Evolutionary conservation across 64 coral and sea anemone species (phyloP).

Genomic region (Pocillopora damicornis): DNA sequence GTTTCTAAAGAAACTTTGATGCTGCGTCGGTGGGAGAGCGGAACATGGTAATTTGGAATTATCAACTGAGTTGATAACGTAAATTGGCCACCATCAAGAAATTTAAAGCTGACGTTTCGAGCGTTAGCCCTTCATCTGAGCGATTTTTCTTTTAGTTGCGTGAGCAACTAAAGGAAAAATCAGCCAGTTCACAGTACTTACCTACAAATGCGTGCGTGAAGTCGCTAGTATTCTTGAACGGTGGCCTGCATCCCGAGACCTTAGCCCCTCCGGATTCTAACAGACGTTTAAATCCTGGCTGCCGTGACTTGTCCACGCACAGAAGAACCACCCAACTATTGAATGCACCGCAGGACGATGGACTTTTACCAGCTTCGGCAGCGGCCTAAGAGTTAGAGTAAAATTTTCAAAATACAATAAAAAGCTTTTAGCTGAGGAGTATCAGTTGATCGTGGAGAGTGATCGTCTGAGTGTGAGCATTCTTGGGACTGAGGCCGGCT

Average conservation of each 20-base stretch:
- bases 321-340: constrained; percentile 80
- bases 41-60: too few relatives aligned
- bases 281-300: constrained; percentile 75
- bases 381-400: neutral
- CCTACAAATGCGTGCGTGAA: constrained; percentile 88
- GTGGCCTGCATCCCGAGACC: constrained; percentile 63
- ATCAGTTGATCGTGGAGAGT: too few relatives aligned
- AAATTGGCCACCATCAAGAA: too few relatives aligned
- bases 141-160: neutral
- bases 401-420: neutral
- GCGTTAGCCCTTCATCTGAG: too few relatives aligned
- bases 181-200: constrained; percentile 29
- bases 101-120: too few relatives aligned
- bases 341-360: constrained; percentile 56
- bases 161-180: too few relatives aligned
- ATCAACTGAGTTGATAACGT: too few relatives aligned
- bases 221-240: constrained; percentile 60
- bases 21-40: too few relatives aligned
- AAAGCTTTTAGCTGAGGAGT: neutral
- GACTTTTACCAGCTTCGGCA: neutral
- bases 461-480: too few relatives aligned
- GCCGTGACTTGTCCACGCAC: constrained; percentile 77
- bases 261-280: constrained; percentile 90
- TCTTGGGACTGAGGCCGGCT: too few relatives aligned
- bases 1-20: too few relatives aligned